Base-by-base conservation (phyloP, 2,113 vertebrate genomes). In the Zingel zingel region DNA sequence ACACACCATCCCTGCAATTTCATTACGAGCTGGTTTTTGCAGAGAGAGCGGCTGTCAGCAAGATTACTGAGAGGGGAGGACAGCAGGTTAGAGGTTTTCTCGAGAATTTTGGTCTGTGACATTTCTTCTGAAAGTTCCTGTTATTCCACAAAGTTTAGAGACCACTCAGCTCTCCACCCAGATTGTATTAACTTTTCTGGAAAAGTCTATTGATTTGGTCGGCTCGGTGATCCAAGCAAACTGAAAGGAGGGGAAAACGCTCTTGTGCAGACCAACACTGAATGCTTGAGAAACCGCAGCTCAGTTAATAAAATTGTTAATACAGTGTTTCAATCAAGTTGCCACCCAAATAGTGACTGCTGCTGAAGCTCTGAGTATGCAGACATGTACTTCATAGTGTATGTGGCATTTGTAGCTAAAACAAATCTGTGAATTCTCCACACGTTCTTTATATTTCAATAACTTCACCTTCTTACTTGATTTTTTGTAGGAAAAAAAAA, bases 121-220 rank as follows among this genome's bases (percentile, higher is more conserved):
- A 51, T 74, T 79, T 76, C 14, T 65, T 56, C 5, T 62, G 12
- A 83, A 86, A 86, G 56, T 86, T 88, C 47, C 43, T 50, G 21
- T 69, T 64, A 64, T 73, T 82, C 47, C 76, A 21, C 74, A 18
- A 67, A 79, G 68, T 83, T 73, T 53, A 36, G 74, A 89, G 73
- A 58, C 67, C 74, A 47, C 67, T 77, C n/a, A 16, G 57, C 53
- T 65, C 73, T 56, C 45, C 27, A 43, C 76, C 79, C 81, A 62
- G 30, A 62, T 75, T 76, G 71, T 30, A 81, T 87, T 68, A 83
- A 65, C 62, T 71, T 84, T 62, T 58, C 65, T 72, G 25, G 45
- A 64, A 63, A 65, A 69, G 82, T 77, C 79, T 86, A 82, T 91
- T 72, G 86, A 88, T 86, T 53, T 71, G 25, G 36, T 47, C 23